Evolutionary conservation across 2,797 vertebrate species (phyloP).

Genomic region (Tinamus major): DNA sequence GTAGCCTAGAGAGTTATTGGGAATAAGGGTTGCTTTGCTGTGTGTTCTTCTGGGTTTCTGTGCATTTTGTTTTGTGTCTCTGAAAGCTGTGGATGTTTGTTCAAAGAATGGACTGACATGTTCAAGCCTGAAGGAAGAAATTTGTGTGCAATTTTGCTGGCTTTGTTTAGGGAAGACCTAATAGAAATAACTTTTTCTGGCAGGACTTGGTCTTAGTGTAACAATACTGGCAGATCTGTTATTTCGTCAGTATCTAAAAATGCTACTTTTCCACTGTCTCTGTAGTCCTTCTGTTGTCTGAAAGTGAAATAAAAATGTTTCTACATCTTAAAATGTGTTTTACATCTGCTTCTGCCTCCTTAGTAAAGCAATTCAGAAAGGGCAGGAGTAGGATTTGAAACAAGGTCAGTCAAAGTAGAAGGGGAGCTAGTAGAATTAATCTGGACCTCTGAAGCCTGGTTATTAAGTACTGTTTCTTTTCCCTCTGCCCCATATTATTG

Average conservation of each 20-base stretch:
- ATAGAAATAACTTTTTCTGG: background rate
- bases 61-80: background rate
- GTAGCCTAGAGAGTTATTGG: background rate
- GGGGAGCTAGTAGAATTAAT: background rate
- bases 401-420: rapidly evolving
- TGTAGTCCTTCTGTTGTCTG: background rate
- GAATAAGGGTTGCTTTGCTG: background rate
- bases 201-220: background rate
- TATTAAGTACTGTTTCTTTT: background rate
- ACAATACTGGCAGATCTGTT: background rate
- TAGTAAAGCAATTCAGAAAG: background rate
- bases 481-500: background rate
- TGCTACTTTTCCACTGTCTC: background rate
- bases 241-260: background rate
- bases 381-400: background rate
- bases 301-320: background rate
- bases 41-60: rapidly evolving
- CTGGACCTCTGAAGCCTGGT: background rate
- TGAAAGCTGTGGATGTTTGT: background rate
- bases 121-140: background rate
- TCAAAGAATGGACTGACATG: background rate
- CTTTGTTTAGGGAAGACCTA: background rate
- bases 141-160: rapidly evolving
- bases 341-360: background rate
- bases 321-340: background rate